These are phyloP conservation scores for Propithecus coquereli DNA, from an alignment of 2,113 vertebrate genomes.

Conservation along the genomic window DNA sequence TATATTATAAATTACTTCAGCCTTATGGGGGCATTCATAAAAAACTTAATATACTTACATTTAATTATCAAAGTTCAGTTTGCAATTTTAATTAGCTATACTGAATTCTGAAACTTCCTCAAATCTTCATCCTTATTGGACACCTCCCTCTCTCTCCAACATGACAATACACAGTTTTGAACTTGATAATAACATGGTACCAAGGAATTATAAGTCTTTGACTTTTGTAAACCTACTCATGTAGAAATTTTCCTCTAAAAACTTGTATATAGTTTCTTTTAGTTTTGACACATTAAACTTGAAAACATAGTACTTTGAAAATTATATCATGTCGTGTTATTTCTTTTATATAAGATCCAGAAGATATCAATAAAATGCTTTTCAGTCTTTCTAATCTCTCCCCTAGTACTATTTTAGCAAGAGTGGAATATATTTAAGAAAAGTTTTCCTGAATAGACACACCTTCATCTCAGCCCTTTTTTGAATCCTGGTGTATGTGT, in stretches of 20 bases:
- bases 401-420: not conserved
- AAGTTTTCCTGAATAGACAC: not conserved
- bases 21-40: conserved; percentile 22
- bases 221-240: not conserved
- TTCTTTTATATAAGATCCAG: not conserved
- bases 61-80: conserved; percentile 52
- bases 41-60: conserved; percentile 41
- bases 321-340: not conserved
- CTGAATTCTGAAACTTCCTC: conserved; percentile 46
- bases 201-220: not conserved
- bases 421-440: conserved; percentile 17
- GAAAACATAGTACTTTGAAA: not conserved
- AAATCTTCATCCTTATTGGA: not conserved
- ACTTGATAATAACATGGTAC: not conserved
- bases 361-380: not conserved
- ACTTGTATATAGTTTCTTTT: not conserved
- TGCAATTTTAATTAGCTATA: conserved; percentile 37
- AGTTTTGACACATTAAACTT: not conserved
- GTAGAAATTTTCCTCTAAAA: conserved; percentile 7
- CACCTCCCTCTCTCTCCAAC: not conserved
- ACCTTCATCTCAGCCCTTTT: not conserved
- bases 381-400: not conserved
- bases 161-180: not conserved
- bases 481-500: not conserved
- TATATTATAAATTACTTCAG: conserved; percentile 46